phyloP scores from a whole-genome alignment of 2,113 vertebrate genomes.

The Calypte anna region DNA sequence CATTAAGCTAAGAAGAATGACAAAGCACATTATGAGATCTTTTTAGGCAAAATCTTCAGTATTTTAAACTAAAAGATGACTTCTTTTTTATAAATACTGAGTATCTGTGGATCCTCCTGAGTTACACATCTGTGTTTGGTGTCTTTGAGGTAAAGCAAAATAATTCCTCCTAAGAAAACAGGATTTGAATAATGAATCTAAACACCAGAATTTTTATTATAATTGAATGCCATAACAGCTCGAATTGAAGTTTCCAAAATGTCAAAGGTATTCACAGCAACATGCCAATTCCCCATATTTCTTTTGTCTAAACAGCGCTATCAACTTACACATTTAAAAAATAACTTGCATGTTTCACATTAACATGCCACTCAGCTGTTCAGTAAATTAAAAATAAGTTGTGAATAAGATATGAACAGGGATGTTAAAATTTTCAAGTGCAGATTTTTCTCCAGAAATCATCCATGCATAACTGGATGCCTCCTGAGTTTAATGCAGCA shows the following conservation, averaged over 20 bases:
- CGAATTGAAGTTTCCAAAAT: not conserved
- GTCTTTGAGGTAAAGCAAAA: not conserved
- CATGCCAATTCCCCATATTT: not conserved
- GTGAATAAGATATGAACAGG: not conserved
- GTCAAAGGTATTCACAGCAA: slow-evolving; percentile 15
- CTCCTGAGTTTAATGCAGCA: not conserved
- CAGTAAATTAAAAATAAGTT: not conserved
- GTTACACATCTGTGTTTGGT: not conserved
- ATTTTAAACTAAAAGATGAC: not conserved
- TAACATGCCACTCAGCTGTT: slow-evolving; percentile 35
- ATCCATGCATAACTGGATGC: not conserved
- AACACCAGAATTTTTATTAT: not conserved
- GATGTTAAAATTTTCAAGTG: not conserved
- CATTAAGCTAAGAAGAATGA: not conserved
- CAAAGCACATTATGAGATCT: not conserved
- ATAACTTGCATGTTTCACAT: slow-evolving; percentile 5
- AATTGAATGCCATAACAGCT: not conserved
- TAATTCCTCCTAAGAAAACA: not conserved
- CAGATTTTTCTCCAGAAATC: slow-evolving; percentile 9
- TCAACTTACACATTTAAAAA: not conserved
- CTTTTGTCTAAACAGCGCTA: not conserved
- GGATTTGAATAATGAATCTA: not conserved
- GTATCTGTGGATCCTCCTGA: not conserved
- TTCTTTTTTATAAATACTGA: not conserved
- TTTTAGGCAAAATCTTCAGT: not conserved